Evolutionary conservation across 2,113 vertebrate species (phyloP), one percentile per base, ranked within the genome.

Genomic region (Capreolus pygargus): DNA sequence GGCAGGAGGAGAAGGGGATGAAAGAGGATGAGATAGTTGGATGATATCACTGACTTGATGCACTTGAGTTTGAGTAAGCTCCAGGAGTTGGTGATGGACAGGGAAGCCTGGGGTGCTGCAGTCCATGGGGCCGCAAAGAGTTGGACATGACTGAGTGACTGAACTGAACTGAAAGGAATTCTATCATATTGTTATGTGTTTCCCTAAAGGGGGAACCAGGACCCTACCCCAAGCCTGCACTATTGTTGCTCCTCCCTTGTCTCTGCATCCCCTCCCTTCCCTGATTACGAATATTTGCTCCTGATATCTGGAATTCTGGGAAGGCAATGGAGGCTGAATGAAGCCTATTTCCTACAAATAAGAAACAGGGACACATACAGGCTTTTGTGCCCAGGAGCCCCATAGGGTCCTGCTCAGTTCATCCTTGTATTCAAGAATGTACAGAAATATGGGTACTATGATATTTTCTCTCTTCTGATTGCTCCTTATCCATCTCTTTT

Each of bases 1-100:
- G 67, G n/a, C 67, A 39, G 3, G 5, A 11, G n/a, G n/a, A 70
- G 19, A 39, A 70, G n/a, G 19, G n/a, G n/a, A 23, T 0, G 0
- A 23, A 39, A 70, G 2, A 23, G n/a, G 19, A 12, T 39, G 19
- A 39, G n/a, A 70, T 70, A 5, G 19, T 23, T 5, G 0, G 19
- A 70, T 70, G 64, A 9, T 9, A 36, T 70, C 64, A 70, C 1
- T 36, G 19, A 70, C 67, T 39, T 23, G n/a, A 70, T 70, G n/a
- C 19, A 12, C 5, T 23, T 70, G n/a, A 70, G 67, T 70, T 23
- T 70, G 10, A 70, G 67, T 2, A 39, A 70, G 19, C 67, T 70
- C n/a, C 1, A 0, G 67, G 67, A 23, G n/a, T 70, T 39, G 67
- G n/a, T 39, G 5, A 74, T 39, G 19, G 67, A 39, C n/a, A 74